Percentiles rank a stretch among this genome's conserved stretches.
Conservation (phyloP, 2,888 invertebrate species). For the Poecilus cupreus region DNA sequence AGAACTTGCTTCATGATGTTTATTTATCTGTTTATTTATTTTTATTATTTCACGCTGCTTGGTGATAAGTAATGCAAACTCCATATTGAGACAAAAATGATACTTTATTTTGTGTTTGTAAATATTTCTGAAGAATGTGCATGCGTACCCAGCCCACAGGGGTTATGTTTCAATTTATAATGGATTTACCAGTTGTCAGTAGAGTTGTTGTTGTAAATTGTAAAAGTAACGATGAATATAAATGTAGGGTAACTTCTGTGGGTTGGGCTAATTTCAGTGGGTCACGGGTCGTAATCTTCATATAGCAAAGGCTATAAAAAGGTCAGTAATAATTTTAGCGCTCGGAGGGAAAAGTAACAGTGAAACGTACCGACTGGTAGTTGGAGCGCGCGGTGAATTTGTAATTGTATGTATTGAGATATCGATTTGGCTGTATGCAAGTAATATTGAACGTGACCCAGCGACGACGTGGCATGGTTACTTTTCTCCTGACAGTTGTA, state of each 20-base stretch:
- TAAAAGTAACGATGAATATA: conserved; percentile 1
- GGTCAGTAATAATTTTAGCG: conserved; percentile 69
- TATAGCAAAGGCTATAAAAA: conserved; percentile 72
- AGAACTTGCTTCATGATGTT: conserved; percentile 52
- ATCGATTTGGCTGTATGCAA: not conserved
- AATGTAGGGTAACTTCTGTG: conserved; percentile 37
- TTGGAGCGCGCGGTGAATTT: not conserved
- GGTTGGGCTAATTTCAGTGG: conserved; percentile 64
- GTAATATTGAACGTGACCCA: conserved; percentile 33
- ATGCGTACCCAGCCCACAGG: conserved; percentile 42
- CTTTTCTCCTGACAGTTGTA: conserved; percentile 59
- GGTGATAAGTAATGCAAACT: conserved; percentile 63
- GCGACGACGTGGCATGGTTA: conserved; percentile 46
- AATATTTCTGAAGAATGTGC: conserved; percentile 56
- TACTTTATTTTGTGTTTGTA: conserved; percentile 45
- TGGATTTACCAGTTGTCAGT: not conserved
- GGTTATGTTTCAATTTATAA: conserved; percentile 32
- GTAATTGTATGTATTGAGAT: conserved; percentile 17
- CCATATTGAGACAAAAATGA: conserved; percentile 58
- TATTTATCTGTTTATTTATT: conserved; percentile 41
- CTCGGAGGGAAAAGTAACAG: conserved; percentile 45
- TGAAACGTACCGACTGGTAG: conserved; percentile 26
- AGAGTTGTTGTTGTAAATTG: conserved; percentile 13
- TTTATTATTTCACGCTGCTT: conserved; percentile 60
- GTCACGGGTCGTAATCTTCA: conserved; percentile 70